Percentiles rank a stretch among this genome's conserved stretches.
These are phyloP conservation scores for Drosophila nikananu DNA, from an alignment of 1,140 invertebrate genomes.

Conservation along the genomic window DNA sequence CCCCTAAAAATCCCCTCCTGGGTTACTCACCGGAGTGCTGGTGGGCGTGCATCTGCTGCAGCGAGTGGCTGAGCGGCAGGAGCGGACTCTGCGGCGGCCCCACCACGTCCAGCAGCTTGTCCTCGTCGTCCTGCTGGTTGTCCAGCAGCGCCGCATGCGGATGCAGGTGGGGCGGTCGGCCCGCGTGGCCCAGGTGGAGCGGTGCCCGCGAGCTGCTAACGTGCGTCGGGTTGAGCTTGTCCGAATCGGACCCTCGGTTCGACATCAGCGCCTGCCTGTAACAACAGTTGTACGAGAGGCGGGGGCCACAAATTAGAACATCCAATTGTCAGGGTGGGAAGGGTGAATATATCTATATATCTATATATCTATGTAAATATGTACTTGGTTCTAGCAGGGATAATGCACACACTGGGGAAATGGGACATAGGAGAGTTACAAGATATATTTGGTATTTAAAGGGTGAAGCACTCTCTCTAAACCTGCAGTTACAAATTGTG, in stretches of 20 bases:
- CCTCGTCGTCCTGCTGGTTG: slow-evolving; percentile 90
- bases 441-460: too few species aligned
- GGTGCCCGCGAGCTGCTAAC: slow-evolving; percentile 85
- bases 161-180: slow-evolving; percentile 79
- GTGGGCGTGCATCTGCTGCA: slow-evolving; percentile 84
- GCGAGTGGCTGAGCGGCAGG: slow-evolving; percentile 86
- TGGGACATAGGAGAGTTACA: not conserved
- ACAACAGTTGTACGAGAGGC: slow-evolving; percentile 82
- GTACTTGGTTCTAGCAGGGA: not conserved
- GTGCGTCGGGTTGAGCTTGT: slow-evolving; percentile 85
- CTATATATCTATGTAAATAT: not conserved
- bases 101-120: slow-evolving; percentile 95
- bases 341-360: not conserved
- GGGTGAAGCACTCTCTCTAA: too few species aligned
- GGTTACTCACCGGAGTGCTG: slow-evolving; percentile 81
- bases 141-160: slow-evolving; percentile 85
- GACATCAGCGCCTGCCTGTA: slow-evolving; percentile 94
- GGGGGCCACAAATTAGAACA: slow-evolving; percentile 82
- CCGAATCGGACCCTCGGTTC: slow-evolving; percentile 87
- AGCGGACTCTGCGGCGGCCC: slow-evolving; percentile 92
- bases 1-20: not conserved
- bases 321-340: slow-evolving; percentile 58
- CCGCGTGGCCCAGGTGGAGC: slow-evolving; percentile 84
- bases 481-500: too few species aligned
- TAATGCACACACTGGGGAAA: not conserved